Conservation (phyloP, 2,113 vertebrate species). For the Calyptommatus sinebrachiatus region DNA sequence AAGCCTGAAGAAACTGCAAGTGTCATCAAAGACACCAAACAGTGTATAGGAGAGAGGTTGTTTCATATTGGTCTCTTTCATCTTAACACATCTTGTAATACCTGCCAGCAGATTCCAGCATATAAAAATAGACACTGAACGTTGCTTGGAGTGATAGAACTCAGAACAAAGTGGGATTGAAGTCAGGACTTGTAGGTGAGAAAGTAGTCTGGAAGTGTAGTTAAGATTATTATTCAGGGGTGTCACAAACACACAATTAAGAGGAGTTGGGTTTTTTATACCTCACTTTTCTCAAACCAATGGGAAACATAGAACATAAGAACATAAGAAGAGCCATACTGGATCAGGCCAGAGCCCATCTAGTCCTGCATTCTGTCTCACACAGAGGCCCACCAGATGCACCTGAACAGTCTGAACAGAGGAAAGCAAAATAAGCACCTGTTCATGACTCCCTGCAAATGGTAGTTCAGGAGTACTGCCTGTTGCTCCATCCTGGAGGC, state of each 20-base stretch:
- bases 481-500: no score
- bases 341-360: no score
- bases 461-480: no score
- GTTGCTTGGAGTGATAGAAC: slow-evolving; percentile 27
- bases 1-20: slow-evolving; percentile 30
- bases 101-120: slow-evolving; percentile 40
- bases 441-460: no score
- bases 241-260: slow-evolving; percentile 9
- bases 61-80: slow-evolving; percentile 60
- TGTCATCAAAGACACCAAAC: slow-evolving; percentile 54
- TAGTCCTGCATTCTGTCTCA: no score
- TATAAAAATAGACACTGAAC: slow-evolving; percentile 24
- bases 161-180: slow-evolving; percentile 24
- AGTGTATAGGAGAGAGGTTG: slow-evolving; percentile 38
- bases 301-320: no score
- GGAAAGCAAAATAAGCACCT: no score
- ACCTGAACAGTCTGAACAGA: no score
- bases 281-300: no score
- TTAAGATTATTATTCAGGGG: neutral
- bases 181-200: neutral
- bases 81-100: slow-evolving; percentile 47
- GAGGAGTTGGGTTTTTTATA: neutral
- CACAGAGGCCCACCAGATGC: no score
- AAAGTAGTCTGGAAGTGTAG: neutral
- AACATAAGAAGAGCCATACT: no score